phyloP scores from a whole-genome alignment of 2,888 invertebrate genomes.

The Calameuta idolon region DNA sequence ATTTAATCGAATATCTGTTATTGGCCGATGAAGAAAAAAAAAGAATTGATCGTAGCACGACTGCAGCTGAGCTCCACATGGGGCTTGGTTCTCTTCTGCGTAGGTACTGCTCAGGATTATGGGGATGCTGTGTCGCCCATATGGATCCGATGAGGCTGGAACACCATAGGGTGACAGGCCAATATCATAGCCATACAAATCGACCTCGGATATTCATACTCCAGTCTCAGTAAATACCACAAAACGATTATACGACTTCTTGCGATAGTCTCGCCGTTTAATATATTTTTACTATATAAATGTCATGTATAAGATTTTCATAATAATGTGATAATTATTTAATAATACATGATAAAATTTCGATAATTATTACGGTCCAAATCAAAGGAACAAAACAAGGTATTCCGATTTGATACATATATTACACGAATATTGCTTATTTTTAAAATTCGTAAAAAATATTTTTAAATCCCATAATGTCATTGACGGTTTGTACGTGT shows the following conservation, averaged over 20 bases:
- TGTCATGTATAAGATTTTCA: not conserved
- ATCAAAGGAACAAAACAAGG: not conserved
- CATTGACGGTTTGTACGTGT: no score
- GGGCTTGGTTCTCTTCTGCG: not conserved
- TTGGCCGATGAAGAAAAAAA: slow-evolving; percentile 14
- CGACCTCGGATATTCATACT: slow-evolving; percentile 39
- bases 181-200: slow-evolving; percentile 40
- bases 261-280: not conserved
- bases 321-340: not conserved
- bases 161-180: slow-evolving; percentile 36
- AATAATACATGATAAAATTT: not conserved
- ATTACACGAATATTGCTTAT: no score
- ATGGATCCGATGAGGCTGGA: slow-evolving; percentile 25
- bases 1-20: slow-evolving; percentile 25
- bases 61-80: slow-evolving; percentile 22
- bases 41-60: slow-evolving; percentile 20
- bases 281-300: not conserved
- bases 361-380: not conserved
- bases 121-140: not conserved
- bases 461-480: not conserved
- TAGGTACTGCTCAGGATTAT: slow-evolving; percentile 2
- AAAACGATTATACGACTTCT: not conserved
- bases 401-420: not conserved
- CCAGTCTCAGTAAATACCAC: slow-evolving; percentile 38
- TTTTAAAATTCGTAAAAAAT: not conserved